These are phyloP conservation scores for Coelinius sp. DNA, from an alignment of 2,888 invertebrate genomes.

Conservation along the genomic window DNA sequence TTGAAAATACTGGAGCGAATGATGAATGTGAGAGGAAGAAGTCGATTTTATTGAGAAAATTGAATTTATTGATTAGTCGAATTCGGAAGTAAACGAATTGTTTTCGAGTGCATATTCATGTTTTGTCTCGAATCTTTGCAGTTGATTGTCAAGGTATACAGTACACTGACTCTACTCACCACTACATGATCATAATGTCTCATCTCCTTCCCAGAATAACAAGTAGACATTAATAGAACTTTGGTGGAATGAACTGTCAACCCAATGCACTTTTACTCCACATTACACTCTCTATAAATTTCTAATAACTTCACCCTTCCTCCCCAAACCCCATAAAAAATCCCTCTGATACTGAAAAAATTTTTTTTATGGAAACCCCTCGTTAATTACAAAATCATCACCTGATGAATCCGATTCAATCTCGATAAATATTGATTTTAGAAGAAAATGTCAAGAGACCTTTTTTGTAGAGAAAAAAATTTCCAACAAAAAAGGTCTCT, in stretches of 20 bases:
- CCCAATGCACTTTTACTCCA: conserved; percentile 7
- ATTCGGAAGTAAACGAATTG: too few species aligned
- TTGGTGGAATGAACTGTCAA: conserved; percentile 48
- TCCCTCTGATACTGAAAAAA: too few species aligned
- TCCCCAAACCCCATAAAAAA: background rate
- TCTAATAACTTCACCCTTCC: background rate
- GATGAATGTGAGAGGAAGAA: too few species aligned
- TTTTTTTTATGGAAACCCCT: too few species aligned
- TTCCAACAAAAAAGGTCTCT: background rate
- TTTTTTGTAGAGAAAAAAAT: background rate
- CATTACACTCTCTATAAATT: background rate
- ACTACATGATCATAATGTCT: background rate
- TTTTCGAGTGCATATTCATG: too few species aligned
- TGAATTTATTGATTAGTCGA: too few species aligned
- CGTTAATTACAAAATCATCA: too few species aligned
- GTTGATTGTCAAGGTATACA: conserved; percentile 32
- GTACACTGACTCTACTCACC: conserved; percentile 26
- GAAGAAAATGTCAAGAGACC: background rate
- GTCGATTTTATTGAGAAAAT: too few species aligned
- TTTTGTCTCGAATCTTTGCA: background rate
- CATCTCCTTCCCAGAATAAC: conserved; percentile 41
- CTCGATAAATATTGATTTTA: background rate
- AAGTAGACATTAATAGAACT: conserved; percentile 42
- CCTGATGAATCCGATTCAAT: background rate
- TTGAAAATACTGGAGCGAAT: too few species aligned